Percentiles rank a stretch among this genome's conserved stretches.
Evolutionary conservation across 2,888 invertebrate genomes (phyloP).

Genomic region (Drosophila falleni): DNA sequence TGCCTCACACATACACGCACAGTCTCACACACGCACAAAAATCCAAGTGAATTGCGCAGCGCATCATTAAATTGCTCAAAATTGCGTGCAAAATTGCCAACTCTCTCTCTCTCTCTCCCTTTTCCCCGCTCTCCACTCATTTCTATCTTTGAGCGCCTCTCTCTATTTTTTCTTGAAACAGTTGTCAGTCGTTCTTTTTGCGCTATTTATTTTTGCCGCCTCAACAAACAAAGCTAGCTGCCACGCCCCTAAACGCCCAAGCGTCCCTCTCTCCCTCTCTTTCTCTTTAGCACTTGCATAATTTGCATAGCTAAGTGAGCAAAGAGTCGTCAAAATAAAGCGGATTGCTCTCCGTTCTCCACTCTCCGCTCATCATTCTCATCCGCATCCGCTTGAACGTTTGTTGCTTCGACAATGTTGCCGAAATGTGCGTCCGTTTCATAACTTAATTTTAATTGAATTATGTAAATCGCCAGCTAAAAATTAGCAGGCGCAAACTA

Average conservation of each 20-base stretch:
- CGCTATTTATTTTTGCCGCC: conserved; percentile 76
- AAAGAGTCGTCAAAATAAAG: conserved; percentile 62
- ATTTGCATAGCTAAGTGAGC: conserved; percentile 75
- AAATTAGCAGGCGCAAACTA: conserved; percentile 81
- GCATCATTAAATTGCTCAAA: conserved; percentile 63
- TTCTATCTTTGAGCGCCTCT: conserved; percentile 1
- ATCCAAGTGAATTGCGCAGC: conserved; percentile 41
- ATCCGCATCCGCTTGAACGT: conserved; percentile 6
- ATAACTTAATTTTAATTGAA: conserved; percentile 81
- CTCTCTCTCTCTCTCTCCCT: conserved; percentile 6
- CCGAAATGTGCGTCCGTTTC: conserved; percentile 71
- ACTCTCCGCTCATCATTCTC: too few species aligned
- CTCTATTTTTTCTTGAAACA: conserved; percentile 17
- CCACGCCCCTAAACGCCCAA: conserved; percentile 11
- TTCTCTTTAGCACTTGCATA: conserved; percentile 53
- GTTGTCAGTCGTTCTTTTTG: conserved; percentile 64
- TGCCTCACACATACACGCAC: conserved; percentile 10
- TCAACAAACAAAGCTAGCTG: conserved; percentile 74
- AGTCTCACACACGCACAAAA: conserved; percentile 5
- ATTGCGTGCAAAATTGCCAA: conserved; percentile 57
- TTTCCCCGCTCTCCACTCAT: background rate
- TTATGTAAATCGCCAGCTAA: conserved; percentile 78
- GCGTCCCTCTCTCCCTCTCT: conserved; percentile 1
- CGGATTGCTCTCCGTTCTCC: conserved; percentile 27
- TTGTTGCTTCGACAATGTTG: conserved; percentile 27